Percentiles rank a stretch among this genome's conserved stretches.
phyloP scores from a whole-genome alignment of 2,113 vertebrate genomes.

The Toxotes chatareus region DNA sequence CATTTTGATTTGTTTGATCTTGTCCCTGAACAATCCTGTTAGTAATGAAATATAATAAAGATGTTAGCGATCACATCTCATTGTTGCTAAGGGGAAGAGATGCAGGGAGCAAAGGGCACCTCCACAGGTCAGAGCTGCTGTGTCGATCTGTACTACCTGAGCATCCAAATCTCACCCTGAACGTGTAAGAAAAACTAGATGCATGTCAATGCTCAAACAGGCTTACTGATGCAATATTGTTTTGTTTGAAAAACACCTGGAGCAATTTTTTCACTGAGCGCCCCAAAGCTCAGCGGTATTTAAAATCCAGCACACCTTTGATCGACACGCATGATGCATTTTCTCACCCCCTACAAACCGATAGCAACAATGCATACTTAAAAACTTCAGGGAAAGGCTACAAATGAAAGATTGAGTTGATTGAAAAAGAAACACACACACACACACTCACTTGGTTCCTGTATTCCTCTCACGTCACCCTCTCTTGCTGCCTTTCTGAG shows the following conservation, averaged over 20 bases:
- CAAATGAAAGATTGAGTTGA: slow-evolving; percentile 50
- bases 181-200: slow-evolving; percentile 23
- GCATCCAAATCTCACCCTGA: background rate
- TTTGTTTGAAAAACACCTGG: slow-evolving; percentile 49
- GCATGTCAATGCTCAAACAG: slow-evolving; percentile 16
- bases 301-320: slow-evolving; percentile 66
- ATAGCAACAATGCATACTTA: slow-evolving; percentile 46
- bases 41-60: background rate
- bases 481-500: background rate
- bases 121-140: background rate
- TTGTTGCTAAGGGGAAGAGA: slow-evolving; percentile 21
- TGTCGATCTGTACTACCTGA: background rate
- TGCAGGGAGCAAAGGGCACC: background rate
- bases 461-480: slow-evolving; percentile 18
- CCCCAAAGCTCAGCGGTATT: slow-evolving; percentile 65
- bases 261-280: slow-evolving; percentile 44
- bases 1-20: background rate
- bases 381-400: slow-evolving; percentile 60
- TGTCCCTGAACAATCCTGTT: background rate
- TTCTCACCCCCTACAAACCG: slow-evolving; percentile 32
- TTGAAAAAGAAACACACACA: slow-evolving; percentile 12
- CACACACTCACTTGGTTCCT: background rate
- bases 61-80: slow-evolving; percentile 1
- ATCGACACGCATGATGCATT: slow-evolving; percentile 59
- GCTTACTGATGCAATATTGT: slow-evolving; percentile 51